These are phyloP conservation scores for Oryctes rhinoceros DNA, from an alignment of 1,140 invertebrate species.

Conservation along the genomic window DNA sequence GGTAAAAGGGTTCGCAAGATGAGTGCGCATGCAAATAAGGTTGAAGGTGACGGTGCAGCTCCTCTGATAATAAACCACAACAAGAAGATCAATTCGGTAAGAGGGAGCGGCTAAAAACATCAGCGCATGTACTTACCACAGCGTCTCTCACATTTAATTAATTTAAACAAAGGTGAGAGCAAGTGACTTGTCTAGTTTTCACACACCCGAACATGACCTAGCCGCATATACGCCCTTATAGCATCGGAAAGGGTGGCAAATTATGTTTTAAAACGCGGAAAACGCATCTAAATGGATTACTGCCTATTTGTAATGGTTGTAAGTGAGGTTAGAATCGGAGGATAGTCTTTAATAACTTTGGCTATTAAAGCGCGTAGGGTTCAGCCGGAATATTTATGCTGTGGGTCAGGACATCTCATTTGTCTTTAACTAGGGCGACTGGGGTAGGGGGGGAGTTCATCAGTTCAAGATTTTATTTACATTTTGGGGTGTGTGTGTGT, in stretches of 20 bases:
- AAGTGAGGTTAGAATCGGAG: constrained; percentile 52
- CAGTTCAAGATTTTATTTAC: background rate
- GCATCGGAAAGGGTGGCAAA: background rate
- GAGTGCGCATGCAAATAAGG: constrained; percentile 54
- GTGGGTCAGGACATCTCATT: constrained; percentile 54
- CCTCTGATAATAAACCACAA: constrained; percentile 51
- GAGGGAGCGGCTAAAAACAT: background rate
- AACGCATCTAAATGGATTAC: constrained; percentile 51
- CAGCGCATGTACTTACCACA: background rate
- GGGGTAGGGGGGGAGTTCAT: background rate
- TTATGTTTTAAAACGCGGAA: constrained; percentile 2
- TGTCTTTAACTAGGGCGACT: constrained; percentile 44
- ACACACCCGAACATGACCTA: background rate
- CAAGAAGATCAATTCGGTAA: constrained; percentile 47
- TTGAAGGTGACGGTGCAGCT: constrained; percentile 46
- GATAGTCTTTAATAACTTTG: constrained; percentile 55
- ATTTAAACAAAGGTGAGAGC: constrained; percentile 22
- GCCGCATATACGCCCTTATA: background rate
- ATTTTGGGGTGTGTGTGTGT: background rate
- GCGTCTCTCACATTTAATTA: constrained; percentile 45
- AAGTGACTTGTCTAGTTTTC: background rate
- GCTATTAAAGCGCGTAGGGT: constrained; percentile 44
- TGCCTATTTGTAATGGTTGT: constrained; percentile 54
- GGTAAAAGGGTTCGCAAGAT: constrained; percentile 48
- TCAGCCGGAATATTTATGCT: constrained; percentile 54